Evolutionary conservation across 53 echinoderm and acorn worm genomes (phyloP).

Genomic region (Holothuria leucospilota): DNA sequence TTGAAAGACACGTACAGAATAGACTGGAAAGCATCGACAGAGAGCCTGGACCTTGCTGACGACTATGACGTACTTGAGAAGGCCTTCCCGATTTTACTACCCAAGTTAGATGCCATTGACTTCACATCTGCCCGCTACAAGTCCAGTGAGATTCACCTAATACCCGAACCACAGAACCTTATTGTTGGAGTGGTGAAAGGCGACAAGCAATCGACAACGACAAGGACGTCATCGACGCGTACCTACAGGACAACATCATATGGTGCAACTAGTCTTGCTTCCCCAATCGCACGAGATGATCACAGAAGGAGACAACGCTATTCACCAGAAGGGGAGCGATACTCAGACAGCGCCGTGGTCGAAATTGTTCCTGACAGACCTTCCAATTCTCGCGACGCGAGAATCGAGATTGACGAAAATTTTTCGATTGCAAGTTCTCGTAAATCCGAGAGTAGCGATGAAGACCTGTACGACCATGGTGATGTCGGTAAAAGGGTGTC

Average conservation of each 20-base stretch:
- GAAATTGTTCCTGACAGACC: slow-evolving; percentile 57
- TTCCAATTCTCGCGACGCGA: slow-evolving; percentile 32
- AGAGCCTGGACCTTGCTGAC: not conserved
- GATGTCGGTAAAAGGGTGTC: slow-evolving; percentile 40
- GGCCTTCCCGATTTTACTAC: slow-evolving; percentile 34
- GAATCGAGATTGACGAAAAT: slow-evolving; percentile 62
- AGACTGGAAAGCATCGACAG: slow-evolving; percentile 34
- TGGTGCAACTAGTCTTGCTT: not conserved
- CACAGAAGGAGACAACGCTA: slow-evolving; percentile 40
- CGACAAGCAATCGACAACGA: not conserved
- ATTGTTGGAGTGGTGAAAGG: slow-evolving; percentile 60
- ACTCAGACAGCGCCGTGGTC: slow-evolving; percentile 41
- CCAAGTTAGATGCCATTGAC: slow-evolving; percentile 52
- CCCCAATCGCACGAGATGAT: slow-evolving; percentile 40
- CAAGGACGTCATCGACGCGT: not conserved
- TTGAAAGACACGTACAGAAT: slow-evolving; percentile 25
- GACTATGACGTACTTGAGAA: slow-evolving; percentile 43
- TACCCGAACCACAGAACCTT: slow-evolving; percentile 52
- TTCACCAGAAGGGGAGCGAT: slow-evolving; percentile 6
- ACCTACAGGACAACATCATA: slow-evolving; percentile 14
- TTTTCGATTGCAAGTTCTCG: slow-evolving; percentile 41
- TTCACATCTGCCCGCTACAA: slow-evolving; percentile 73
- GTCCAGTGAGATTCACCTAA: slow-evolving; percentile 46
- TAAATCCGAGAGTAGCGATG: slow-evolving; percentile 86
- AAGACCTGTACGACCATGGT: slow-evolving; percentile 92